phyloP scores from a whole-genome alignment of 2,113 vertebrate species.

The Ictidomys tridecemlineatus region DNA sequence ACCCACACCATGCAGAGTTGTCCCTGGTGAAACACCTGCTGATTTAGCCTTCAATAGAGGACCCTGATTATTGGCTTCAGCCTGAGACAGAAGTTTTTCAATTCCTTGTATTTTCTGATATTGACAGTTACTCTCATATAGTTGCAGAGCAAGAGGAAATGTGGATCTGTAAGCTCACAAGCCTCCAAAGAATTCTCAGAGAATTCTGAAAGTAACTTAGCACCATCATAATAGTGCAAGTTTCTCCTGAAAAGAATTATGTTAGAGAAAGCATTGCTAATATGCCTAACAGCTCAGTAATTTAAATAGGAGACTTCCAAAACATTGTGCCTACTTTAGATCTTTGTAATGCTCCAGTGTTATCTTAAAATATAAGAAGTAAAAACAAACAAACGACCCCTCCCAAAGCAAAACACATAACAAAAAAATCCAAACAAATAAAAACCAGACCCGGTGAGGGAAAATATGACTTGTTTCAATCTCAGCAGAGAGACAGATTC shows the following conservation, averaged over 20 bases:
- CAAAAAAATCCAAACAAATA: not conserved
- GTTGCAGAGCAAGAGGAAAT: not conserved
- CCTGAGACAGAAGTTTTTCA: not conserved
- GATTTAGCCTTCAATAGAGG: not conserved
- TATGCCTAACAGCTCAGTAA: not conserved
- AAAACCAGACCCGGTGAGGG: not conserved
- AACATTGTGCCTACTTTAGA: not conserved
- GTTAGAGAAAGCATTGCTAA: not conserved
- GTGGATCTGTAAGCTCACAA: not conserved
- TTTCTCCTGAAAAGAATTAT: constrained; percentile 40
- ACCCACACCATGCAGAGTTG: rapidly evolving
- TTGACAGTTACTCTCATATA: not conserved
- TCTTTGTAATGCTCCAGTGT: not conserved
- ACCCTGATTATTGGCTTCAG: not conserved
- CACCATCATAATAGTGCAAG: not conserved
- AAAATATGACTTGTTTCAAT: not conserved
- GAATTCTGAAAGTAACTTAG: not conserved
- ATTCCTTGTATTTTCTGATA: not conserved
- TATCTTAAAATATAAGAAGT: not conserved
- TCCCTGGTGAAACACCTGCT: rapidly evolving
- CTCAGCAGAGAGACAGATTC: too few relatives aligned
- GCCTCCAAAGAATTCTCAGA: not conserved
- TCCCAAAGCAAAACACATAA: not conserved
- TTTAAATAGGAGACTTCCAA: constrained; percentile 32
- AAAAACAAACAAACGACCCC: too few relatives aligned